Evolutionary conservation across 2,888 invertebrate genomes (phyloP), one percentile per base, ranked within the genome.

Genomic region (Macrophya annulata): DNA sequence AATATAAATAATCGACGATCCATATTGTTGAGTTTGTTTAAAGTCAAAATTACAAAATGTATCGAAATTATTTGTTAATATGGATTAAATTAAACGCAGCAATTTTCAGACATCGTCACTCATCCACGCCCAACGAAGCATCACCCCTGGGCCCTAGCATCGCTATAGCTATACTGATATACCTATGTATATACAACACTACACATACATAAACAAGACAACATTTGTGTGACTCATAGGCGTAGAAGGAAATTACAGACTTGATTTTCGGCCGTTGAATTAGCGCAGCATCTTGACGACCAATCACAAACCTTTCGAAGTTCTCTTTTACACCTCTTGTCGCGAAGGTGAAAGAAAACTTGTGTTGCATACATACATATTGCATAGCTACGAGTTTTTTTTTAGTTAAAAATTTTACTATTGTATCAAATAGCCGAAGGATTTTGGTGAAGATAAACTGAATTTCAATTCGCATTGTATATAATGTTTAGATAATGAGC

Each of bases 121-220:
- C 45, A 68, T 83, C 83, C 83, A 83, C 83, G 83, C 83, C 83
- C 83, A 68, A 83, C 59, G 81, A 81, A 59, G 59, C 81, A 81
- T 79, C 79, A 79, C 37, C 43, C 40, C 45, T 71, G n/a, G 37
- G 31, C 31, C 31, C 62, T 62, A 45, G 74, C 43, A 45, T 3
- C 31, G 31, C 31, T 31, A 31, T 3, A 31, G 31, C 31, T 31
- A 31, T 3, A 31, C 31, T 31, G 31, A 31, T 31, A 31, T 31
- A 31, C 31, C 31, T 31, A 31, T 31, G 31, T 31, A 3, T 31
- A 31, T 31, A 31, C 25, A 21, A 40, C 40, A 81, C 77, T 77
- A 77, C 77, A 31, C 31, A 31, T 31, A 55, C 77, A 31, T 55
- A 77, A 59, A 79, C 40, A 62, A 9, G 40, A 43, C 77, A 25